Percentiles rank a stretch among this genome's conserved stretches.
Evolutionary conservation across 2,797 vertebrate species (phyloP).

Genomic region (Coregonus ussuriensis): DNA sequence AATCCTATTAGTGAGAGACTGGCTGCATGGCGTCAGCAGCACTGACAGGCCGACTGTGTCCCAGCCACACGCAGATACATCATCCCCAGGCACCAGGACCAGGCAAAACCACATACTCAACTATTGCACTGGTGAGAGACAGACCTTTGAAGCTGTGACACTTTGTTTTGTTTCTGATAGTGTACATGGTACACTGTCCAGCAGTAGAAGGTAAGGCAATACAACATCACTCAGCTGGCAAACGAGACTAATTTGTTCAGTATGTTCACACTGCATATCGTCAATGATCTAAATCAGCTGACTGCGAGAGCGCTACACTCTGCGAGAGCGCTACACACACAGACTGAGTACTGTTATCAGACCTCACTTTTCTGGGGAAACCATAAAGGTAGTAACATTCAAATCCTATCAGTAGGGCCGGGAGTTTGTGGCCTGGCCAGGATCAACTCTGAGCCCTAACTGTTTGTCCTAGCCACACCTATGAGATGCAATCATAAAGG

Average conservation of each 20-base stretch:
- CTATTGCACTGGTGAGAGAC: background rate
- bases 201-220: too few relatives aligned
- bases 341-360: background rate
- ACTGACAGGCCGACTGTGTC: slow-evolving; percentile 14
- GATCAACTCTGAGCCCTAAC: background rate
- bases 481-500: background rate
- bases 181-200: background rate
- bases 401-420: too few relatives aligned
- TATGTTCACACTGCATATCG: background rate
- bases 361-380: background rate
- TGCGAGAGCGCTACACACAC: background rate
- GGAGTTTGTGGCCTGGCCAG: background rate
- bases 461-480: background rate
- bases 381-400: background rate
- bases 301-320: background rate
- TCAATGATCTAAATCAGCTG: slow-evolving; percentile 13
- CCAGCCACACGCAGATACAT: background rate
- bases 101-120: background rate
- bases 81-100: background rate
- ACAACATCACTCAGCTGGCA: background rate
- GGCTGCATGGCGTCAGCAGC: background rate
- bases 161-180: slow-evolving; percentile 1
- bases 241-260: background rate
- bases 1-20: slow-evolving; percentile 3
- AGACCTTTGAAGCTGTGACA: background rate